Conservation (phyloP, 2,797 vertebrate species). For the Scleropages formosus region DNA sequence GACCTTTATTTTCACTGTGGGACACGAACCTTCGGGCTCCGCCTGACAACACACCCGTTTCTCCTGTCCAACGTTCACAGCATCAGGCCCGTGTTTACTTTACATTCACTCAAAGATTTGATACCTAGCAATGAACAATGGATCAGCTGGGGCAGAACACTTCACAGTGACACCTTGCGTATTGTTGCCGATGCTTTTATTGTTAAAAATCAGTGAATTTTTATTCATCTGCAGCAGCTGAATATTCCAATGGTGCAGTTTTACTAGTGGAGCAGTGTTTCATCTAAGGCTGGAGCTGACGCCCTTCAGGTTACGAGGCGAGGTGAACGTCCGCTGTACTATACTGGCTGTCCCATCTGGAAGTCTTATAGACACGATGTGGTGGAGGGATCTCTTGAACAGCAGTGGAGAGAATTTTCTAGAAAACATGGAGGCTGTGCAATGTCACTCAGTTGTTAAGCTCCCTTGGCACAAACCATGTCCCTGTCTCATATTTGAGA, state of each 20-base stretch:
- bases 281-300: too few relatives aligned
- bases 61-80: background rate
- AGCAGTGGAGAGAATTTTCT: constrained; percentile 37
- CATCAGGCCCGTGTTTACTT: background rate
- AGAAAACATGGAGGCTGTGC: constrained; percentile 10
- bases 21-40: too few relatives aligned
- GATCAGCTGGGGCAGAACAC: background rate
- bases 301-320: too few relatives aligned
- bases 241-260: too few relatives aligned
- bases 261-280: too few relatives aligned
- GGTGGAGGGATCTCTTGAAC: constrained; percentile 28
- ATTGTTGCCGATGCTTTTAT: background rate
- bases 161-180: background rate
- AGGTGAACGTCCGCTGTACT: too few relatives aligned
- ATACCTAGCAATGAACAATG: background rate
- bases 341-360: too few relatives aligned
- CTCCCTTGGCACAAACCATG: constrained; percentile 24
- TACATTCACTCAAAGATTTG: background rate
- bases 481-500: constrained; percentile 29
- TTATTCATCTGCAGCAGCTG: background rate
- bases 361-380: background rate
- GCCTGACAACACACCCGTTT: background rate
- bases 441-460: constrained; percentile 40
- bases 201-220: background rate
- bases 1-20: too few relatives aligned